Base-by-base conservation (phyloP, 1,140 invertebrate species). In the Venturia canescens region DNA sequence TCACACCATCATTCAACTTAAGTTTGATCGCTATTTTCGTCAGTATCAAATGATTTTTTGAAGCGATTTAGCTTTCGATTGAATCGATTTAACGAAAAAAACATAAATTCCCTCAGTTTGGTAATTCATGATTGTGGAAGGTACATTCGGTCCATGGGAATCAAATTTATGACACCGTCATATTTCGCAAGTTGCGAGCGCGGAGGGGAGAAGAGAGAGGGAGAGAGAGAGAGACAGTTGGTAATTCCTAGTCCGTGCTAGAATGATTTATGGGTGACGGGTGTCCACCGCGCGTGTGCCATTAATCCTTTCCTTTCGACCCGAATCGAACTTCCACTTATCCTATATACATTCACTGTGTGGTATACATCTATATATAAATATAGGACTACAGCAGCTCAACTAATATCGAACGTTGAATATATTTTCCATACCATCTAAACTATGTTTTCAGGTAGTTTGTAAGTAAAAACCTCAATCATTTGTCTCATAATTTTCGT, bases 161-260 rank as follows among this genome's bases (percentile, higher is more conserved):
- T 87, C 85, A 84, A 87, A 92, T 91, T 92, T 91, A 92, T 90
- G 90, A 90, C 89, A 89, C 87, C 89, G 89, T 91, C 90, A 91
- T 90, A 91, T 91, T 91, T 91, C 88, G 90, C 89, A 91, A 90
- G 89, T 90, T 91, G 88, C 90, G 74, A 84, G 26, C 7, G 23
- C 6, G 26, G 23, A 21, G 23, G 57, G 23, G 57, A 60, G 48
- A 50, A 50, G 48, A 50, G 48, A 50, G 48, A 13, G 48, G 15
- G 48, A 50, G 13, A 13, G 57, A 60, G 16, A 60, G 57, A 60
- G 57, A 60, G 57, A 60, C 86, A 90, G 90, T 87, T 87, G 88
- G 89, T 91, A 91, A 92, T 92, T 91, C 89, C 90, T 90, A 88
- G 89, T 86, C 87, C 83, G 72, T 66, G 87, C 84, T 83, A n/a